phyloP scores from a whole-genome alignment of 2,113 vertebrate genomes.

The Xyliphius kryptos region DNA sequence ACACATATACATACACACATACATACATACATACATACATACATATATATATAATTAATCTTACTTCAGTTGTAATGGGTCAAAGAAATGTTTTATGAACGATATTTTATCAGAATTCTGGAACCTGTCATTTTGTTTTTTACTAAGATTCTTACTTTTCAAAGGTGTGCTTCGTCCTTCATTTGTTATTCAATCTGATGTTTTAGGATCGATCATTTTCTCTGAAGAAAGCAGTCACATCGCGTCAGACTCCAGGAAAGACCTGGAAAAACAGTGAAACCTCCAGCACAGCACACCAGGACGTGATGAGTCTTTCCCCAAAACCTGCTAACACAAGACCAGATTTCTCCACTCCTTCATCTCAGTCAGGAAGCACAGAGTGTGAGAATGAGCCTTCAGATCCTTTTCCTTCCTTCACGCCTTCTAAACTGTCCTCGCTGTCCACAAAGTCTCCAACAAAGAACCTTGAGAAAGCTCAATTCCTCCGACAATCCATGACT shows the following conservation, averaged over 20 bases:
- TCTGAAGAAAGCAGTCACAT: constrained; percentile 56
- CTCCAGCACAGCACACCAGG: not conserved
- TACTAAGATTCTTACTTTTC: too few species aligned
- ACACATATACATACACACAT: too few species aligned
- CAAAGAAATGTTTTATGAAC: too few species aligned
- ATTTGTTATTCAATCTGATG: too few species aligned
- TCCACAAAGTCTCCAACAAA: not conserved
- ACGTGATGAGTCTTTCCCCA: not conserved
- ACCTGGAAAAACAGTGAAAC: constrained; percentile 40
- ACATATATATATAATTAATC: too few species aligned
- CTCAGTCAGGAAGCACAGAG: not conserved
- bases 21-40: too few species aligned
- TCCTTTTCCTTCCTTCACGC: constrained; percentile 34
- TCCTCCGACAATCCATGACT: constrained; percentile 53
- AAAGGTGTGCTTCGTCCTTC: too few species aligned
- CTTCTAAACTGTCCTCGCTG: constrained; percentile 18
- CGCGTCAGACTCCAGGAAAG: constrained; percentile 47
- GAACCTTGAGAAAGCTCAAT: constrained; percentile 40
- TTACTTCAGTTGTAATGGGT: too few species aligned
- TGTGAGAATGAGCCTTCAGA: constrained; percentile 37
- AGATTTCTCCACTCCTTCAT: not conserved
- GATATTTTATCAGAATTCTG: too few species aligned
- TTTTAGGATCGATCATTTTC: constrained; percentile 60
- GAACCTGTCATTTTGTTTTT: too few species aligned
- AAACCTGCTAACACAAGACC: constrained; percentile 31